phyloP scores from a whole-genome alignment of 2,888 invertebrate genomes.

The Trichopoda pennipes region DNA sequence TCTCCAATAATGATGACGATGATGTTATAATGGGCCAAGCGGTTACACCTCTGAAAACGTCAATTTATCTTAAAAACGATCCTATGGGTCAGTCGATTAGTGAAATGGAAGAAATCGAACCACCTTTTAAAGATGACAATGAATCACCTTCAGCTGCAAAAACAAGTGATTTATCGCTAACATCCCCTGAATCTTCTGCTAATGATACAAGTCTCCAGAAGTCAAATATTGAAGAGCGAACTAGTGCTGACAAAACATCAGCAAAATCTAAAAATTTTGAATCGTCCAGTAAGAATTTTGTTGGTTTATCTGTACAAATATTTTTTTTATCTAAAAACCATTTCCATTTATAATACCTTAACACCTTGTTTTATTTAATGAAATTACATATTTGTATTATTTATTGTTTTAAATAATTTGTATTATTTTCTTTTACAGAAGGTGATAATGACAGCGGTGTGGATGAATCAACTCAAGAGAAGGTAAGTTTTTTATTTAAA shows the following conservation, averaged over 20 bases:
- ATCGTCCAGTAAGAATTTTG: slow-evolving; percentile 70
- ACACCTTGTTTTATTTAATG: neutral
- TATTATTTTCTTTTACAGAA: slow-evolving; percentile 83
- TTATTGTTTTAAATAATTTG: slow-evolving; percentile 38
- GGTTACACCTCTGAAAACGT: slow-evolving; percentile 77
- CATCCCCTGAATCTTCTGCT: slow-evolving; percentile 52
- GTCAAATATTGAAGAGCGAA: slow-evolving; percentile 30
- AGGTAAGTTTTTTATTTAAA: slow-evolving; percentile 83
- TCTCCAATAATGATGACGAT: slow-evolving; percentile 77
- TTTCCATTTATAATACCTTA: slow-evolving; percentile 50
- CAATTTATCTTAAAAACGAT: slow-evolving; percentile 72
- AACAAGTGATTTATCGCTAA: slow-evolving; percentile 58
- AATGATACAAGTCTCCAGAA: slow-evolving; percentile 55
- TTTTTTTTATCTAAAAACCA: slow-evolving; percentile 51
- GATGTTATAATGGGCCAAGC: slow-evolving; percentile 80
- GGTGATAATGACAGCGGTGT: slow-evolving; percentile 92
- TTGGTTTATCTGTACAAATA: neutral
- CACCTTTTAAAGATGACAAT: slow-evolving; percentile 66
- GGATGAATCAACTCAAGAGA: slow-evolving; percentile 90
- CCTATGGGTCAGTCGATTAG: slow-evolving; percentile 75
- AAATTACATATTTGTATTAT: neutral
- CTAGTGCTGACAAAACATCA: neutral
- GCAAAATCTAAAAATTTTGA: slow-evolving; percentile 57
- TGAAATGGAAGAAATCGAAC: slow-evolving; percentile 73
- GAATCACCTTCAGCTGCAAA: slow-evolving; percentile 52